Base-by-base conservation (phyloP, 2,797 vertebrate species). In the Hybognathus amarus region DNA sequence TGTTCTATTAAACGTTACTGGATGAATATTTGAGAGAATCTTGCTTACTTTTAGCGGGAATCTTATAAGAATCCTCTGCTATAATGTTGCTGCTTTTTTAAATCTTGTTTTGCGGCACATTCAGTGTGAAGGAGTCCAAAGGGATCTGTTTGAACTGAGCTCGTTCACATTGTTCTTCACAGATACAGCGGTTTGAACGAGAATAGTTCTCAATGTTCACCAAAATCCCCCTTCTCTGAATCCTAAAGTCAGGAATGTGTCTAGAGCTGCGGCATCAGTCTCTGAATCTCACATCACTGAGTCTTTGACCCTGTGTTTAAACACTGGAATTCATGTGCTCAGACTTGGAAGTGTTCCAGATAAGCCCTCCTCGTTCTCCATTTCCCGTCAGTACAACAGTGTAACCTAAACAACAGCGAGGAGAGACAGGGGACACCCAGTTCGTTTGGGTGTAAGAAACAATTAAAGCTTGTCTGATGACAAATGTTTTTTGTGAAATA, bases 301-400 rank as follows among this genome's bases (percentile, higher is more conserved):
- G 61, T 45, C 10, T 45, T 38, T 82, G 63, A 76, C 73, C 69
- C 45, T 27, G 30, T 8, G 6, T 75, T 77, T 50, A 83, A 59
- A 36, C 54, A 56, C 40, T 77, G 77, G 36, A 82, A 80, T 77
- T 61, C 68, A 78, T 74, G 50, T 74, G 61, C 50, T 84, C 38
- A 38, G 76, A 80, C 40, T 66, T 64, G 80, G 81, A 84, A 38
- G 15, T 7, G 0, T 27, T 81, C 83, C 83, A 88, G 40, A 73
- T 74, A 63, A 71, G 40, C 17, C 17, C 54, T 78, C 3, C 52
- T 66, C 45, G 15, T 27, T 83, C 79, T n/a, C 61, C 22, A 52
- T 20, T 82, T 82, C 42, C 59, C 9, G 11, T 54, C 10, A 36
- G 18, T 24, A 50, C 38, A 22, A 18, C 27, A 64, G 17, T 1